These are phyloP conservation scores for Dromaius novaehollandiae DNA, from an alignment of 2,113 vertebrate species.

Conservation along the genomic window DNA sequence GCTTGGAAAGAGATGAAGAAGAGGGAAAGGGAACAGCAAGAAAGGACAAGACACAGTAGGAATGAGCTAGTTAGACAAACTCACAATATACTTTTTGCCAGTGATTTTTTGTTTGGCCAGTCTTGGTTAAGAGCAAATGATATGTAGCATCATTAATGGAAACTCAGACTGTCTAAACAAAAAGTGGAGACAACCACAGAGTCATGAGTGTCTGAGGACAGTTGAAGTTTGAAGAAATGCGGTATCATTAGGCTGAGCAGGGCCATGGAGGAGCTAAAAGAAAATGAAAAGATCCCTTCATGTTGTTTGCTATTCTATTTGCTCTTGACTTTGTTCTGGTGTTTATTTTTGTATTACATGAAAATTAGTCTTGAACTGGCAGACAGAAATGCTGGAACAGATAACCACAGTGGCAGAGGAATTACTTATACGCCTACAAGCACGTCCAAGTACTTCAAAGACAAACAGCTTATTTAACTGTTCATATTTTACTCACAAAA, in stretches of 20 bases:
- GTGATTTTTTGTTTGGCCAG: background rate
- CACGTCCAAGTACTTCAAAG: slow-evolving; percentile 42
- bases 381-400: slow-evolving; percentile 16
- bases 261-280: background rate
- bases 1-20: background rate
- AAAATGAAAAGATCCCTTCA: background rate
- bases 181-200: background rate
- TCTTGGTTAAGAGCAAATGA: background rate
- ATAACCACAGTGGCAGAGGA: background rate
- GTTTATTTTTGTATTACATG: slow-evolving; percentile 15
- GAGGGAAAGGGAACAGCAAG: slow-evolving; percentile 1
- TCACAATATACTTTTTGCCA: background rate
- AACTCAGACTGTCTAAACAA: background rate
- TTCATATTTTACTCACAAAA: background rate
- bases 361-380: slow-evolving; percentile 11
- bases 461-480: slow-evolving; percentile 36
- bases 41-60: slow-evolving; percentile 1
- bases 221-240: background rate
- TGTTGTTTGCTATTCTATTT: slow-evolving; percentile 28
- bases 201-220: background rate
- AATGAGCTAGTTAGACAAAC: background rate
- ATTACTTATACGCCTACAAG: slow-evolving; percentile 27
- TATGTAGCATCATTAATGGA: background rate
- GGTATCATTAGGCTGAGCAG: background rate
- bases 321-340: slow-evolving; percentile 17